Evolutionary conservation across 2,888 invertebrate genomes (phyloP).

Genomic region (Mamestra brassicae): DNA sequence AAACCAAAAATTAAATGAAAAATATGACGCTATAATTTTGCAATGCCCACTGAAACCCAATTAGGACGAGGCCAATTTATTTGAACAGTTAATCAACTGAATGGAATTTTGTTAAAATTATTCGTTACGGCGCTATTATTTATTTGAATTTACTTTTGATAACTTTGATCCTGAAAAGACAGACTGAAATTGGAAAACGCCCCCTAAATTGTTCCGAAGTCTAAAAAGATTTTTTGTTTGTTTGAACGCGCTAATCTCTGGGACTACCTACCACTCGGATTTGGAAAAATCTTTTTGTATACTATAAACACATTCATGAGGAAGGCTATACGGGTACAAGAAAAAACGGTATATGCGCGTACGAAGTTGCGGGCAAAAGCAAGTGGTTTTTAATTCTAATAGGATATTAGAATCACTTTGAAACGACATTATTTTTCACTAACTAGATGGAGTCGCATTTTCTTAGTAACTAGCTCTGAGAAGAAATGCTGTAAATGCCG

Average conservation of each 20-base stretch:
- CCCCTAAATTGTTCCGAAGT: neutral
- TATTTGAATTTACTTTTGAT: neutral
- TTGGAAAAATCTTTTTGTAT: too few species aligned
- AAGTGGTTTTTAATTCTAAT: too few species aligned
- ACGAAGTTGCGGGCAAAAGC: too few species aligned
- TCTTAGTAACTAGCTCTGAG: too few species aligned
- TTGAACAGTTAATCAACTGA: constrained; percentile 32
- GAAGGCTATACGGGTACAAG: too few species aligned
- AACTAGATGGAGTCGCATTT: too few species aligned
- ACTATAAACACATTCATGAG: too few species aligned
- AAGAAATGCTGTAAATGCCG: too few species aligned
- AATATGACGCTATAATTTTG: neutral
- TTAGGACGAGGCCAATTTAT: constrained; percentile 34
- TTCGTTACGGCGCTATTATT: neutral
- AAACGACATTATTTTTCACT: neutral
- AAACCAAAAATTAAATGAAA: neutral
- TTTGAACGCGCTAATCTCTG: too few species aligned
- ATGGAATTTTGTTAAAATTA: constrained; percentile 21
- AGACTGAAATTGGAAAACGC: neutral
- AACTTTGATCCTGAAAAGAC: neutral
- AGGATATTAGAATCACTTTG: neutral
- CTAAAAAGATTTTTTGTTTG: too few species aligned
- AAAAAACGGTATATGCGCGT: too few species aligned
- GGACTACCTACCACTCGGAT: too few species aligned
- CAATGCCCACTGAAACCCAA: constrained; percentile 23